Conservation (phyloP, 2,888 invertebrate species). For the Aphrophora alni region DNA sequence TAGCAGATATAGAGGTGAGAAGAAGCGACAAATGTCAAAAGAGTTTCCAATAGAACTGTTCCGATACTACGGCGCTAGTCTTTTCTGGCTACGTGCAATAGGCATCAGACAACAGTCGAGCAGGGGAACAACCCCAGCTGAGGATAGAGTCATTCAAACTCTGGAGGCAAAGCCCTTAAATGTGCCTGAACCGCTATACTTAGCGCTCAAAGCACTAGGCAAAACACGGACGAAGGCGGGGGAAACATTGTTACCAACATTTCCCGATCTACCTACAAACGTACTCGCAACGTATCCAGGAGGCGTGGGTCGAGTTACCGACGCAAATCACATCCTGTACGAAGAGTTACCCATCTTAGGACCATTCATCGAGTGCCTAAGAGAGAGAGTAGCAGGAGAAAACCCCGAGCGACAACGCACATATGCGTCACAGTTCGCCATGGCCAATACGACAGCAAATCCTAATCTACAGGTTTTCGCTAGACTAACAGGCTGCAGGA, state of each 20-base stretch:
- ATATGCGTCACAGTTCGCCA: background rate
- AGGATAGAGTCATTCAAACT: background rate
- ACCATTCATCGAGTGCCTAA: background rate
- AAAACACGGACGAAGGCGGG: background rate
- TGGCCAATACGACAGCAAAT: background rate
- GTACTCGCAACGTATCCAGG: background rate
- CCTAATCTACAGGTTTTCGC: background rate
- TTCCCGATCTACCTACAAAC: background rate
- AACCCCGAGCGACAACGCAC: background rate
- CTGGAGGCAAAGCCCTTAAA: background rate
- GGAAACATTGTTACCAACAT: background rate
- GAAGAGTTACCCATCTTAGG: background rate
- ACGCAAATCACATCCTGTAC: background rate
- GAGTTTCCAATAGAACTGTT: background rate
- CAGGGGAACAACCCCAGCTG: background rate
- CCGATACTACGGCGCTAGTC: background rate
- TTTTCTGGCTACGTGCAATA: slow-evolving; percentile 11
- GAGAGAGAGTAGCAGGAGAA: background rate
- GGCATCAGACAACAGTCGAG: background rate
- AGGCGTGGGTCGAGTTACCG: background rate
- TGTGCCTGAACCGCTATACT: background rate
- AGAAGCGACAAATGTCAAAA: background rate
- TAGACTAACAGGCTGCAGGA: background rate
- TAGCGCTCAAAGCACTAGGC: background rate
- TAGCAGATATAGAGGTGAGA: background rate